Percentiles rank a stretch among this genome's conserved stretches.
These are phyloP conservation scores for Spheniscus mendiculus DNA, from an alignment of 2,113 vertebrate species.

Conservation along the genomic window DNA sequence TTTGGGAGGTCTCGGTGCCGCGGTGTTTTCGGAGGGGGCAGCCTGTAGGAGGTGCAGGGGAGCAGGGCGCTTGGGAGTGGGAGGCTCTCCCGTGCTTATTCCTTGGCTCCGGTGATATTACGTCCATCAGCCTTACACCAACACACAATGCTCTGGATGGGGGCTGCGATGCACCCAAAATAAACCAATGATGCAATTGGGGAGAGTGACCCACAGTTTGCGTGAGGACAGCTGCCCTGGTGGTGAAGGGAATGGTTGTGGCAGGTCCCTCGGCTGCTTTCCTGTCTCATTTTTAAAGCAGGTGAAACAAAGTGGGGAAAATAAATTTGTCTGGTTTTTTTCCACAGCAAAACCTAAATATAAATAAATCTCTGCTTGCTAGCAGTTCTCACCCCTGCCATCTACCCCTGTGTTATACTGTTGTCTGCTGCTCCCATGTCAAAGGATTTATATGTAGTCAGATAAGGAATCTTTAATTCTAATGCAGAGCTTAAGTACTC, in stretches of 20 bases:
- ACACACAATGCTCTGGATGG: neutral
- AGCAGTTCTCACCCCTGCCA: neutral
- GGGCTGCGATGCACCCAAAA: neutral
- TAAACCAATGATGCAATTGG: neutral
- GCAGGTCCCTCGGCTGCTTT: neutral
- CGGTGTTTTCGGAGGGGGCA: neutral
- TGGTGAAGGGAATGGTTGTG: neutral
- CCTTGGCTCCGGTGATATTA: neutral
- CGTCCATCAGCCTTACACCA: neutral
- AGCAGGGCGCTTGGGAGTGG: fast-evolving
- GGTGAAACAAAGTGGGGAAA: neutral
- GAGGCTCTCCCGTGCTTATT: neutral
- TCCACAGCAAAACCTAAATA: neutral
- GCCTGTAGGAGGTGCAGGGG: neutral
- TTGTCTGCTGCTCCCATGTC: neutral
- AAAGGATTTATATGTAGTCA: neutral
- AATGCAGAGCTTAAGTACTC: neutral
- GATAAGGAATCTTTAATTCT: neutral
- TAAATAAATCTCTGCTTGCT: neutral
- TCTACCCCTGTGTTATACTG: neutral
- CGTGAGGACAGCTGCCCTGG: neutral
- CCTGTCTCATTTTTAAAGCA: neutral
- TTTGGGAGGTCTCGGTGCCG: neutral
- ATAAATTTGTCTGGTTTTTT: neutral
- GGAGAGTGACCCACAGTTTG: fast-evolving